Evolutionary conservation across 92 coral and sea anemone species (phyloP), one percentile per base, ranked within the genome.

Genomic region (Pocillopora grandis): DNA sequence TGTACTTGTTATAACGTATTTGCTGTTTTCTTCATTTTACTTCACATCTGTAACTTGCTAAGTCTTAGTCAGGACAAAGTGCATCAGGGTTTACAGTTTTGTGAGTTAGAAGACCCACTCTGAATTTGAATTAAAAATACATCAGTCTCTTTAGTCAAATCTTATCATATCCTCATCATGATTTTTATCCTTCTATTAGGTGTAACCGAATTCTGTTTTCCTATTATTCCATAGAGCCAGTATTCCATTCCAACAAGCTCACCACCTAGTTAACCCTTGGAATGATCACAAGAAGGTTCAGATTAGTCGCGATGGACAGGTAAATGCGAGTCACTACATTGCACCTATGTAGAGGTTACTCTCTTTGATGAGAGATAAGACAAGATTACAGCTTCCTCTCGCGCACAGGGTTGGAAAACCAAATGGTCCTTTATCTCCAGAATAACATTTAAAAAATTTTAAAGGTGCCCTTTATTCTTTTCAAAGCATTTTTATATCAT

Each of bases 301-400:
- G 82, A 96, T 96, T 84, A 96, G 99, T 76, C 92, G 99, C 15
- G 99, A 96, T 82, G 99, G 99, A 0, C 99, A 96, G 99, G 99
- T 96, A 58, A 81, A 83, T 11, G 12, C 9, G 14, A 7, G 15
- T n/a, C 5, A 73, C 52, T 42, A 27, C 31, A 65, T 12, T 65
- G 69, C 12, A 1, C 20, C 16, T 67, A 11, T 17, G 23, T 23
- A 66, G 49, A 42, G 17, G 15, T 66, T 15, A 23, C 21, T 13
- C 48, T 10, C 71, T 1, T 16, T 68, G 7, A 12, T 10, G 0
- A 68, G 17, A 13, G 73, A 7, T 17, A 33, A 12, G 48, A 33
- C 33, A 13, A 3, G 36, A 12, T 33, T 67, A 33, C 14, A 31
- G 12, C 15, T 67, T 67, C 52, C 52, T 42, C 52, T 42, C 31